Base-by-base conservation (phyloP, 2,797 vertebrate species). In the Rhodeus uyekii region DNA sequence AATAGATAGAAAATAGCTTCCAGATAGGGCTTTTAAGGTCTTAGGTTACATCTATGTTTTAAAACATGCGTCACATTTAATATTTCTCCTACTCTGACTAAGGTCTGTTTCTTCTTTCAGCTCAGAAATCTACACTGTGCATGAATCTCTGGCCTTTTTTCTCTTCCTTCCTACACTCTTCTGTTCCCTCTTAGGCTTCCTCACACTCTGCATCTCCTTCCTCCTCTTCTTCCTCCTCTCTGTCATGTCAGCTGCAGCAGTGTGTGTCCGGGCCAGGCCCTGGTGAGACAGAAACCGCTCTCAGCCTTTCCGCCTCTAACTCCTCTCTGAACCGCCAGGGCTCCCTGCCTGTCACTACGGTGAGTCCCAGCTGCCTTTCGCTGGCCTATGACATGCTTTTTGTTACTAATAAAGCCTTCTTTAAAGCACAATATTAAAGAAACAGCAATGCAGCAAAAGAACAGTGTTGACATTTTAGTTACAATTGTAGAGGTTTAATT, bases 261-360 rank as follows among this genome's bases (percentile, higher is more conserved):
- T 92, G 90, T 90, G 93, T 89, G 1, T 93, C 94, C 90, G 95
- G 95, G 94, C 87, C 88, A 83, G 92, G 93, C 86, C 84, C 87
- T 36, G 94, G 94, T 91, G 96, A 96, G 92, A 78, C 81, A 92
- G 90, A 87, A 91, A 90, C 93, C 88, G 61, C 93, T 91, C 94
- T 94, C 94, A 95, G 93, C 94, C 92, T 95, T 87, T 96, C 96
- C 89, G 88, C 94, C 93, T 97, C 96, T 94, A 95, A 96, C 93
- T 95, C 95, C 94, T 96, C 96, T 95, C 96, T 96, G 88, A 95
- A 91, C 92, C 94, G 94, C 92, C 95, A 95, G 88, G 93, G 93
- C 92, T 94, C 92, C 90, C 94, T 95, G 76, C 93, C 95, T 78
- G 94, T 94, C 90, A 93, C 93, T 78, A 94, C 92, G 96, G 96